Evolutionary conservation across 1,140 invertebrate genomes (phyloP).

Genomic region (Heliothis subflexa): DNA sequence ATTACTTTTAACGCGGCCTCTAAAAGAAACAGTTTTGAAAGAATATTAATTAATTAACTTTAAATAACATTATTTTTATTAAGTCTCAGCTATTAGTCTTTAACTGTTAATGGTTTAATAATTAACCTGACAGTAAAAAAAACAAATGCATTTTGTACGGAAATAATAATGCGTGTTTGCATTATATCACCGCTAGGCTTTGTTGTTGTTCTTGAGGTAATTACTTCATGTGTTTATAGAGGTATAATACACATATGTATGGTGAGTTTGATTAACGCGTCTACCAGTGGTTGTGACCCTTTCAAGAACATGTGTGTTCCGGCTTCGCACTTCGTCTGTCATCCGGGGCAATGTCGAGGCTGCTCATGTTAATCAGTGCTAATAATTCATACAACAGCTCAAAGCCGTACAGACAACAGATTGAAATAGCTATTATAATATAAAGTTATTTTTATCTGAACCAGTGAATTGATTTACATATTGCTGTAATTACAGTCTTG

Average conservation of each 20-base stretch:
- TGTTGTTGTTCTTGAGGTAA: conserved; percentile 18
- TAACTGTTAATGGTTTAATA: neutral
- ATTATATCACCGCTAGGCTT: conserved; percentile 16
- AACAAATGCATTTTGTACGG: conserved; percentile 19
- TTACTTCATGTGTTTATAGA: conserved; percentile 42
- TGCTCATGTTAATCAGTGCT: conserved; percentile 9
- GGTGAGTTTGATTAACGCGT: conserved; percentile 30
- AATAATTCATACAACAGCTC: conserved; percentile 9
- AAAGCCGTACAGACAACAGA: neutral
- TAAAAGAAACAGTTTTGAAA: too few relatives aligned
- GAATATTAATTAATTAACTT: too few relatives aligned
- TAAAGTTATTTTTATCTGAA: neutral
- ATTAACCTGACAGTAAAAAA: neutral
- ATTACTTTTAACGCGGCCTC: too few relatives aligned
- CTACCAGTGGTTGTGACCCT: conserved; percentile 34
- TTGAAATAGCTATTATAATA: conserved; percentile 9
- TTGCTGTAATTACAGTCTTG: neutral
- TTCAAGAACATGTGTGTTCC: conserved; percentile 46
- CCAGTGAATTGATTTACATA: neutral
- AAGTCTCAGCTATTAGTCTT: too few relatives aligned
- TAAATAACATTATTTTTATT: too few relatives aligned
- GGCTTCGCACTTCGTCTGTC: conserved; percentile 38
- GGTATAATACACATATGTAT: conserved; percentile 32
- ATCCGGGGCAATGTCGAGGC: conserved; percentile 51
- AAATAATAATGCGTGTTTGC: conserved; percentile 26